Evolutionary conservation across 2,888 invertebrate genomes (phyloP).

Genomic region (Xylocampa areola): DNA sequence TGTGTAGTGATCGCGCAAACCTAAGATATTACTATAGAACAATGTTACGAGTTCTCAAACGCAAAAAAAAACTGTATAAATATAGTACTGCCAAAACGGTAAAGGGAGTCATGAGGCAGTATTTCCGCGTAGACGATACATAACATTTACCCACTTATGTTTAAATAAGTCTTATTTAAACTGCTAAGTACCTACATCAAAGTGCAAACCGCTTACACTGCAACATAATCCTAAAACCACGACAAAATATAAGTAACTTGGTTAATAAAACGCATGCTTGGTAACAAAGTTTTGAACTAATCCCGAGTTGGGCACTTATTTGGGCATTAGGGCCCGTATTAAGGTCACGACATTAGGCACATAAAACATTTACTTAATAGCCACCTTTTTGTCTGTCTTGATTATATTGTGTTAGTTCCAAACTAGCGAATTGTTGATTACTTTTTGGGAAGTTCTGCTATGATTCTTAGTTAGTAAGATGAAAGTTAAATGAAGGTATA

Average conservation of each 20-base stretch:
- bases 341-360: constrained; percentile 42
- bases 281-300: constrained; percentile 54
- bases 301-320: constrained; percentile 54
- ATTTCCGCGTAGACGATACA: too few species aligned
- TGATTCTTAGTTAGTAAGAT: constrained; percentile 11
- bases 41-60: too few species aligned
- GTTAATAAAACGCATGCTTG: constrained; percentile 55
- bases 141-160: too few species aligned
- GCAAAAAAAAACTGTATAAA: too few species aligned
- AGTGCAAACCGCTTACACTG: constrained; percentile 4
- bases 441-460: constrained; percentile 19
- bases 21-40: too few species aligned
- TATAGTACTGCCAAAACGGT: too few species aligned
- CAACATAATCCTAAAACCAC: constrained; percentile 32
- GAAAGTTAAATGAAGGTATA: neutral
- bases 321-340: constrained; percentile 41
- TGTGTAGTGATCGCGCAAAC: too few species aligned
- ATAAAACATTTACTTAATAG: constrained; percentile 58
- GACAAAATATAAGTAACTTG: constrained; percentile 46
- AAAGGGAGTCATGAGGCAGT: too few species aligned
- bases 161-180: too few species aligned
- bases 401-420: constrained; percentile 43
- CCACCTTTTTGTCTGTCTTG: constrained; percentile 53
- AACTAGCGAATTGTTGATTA: constrained; percentile 35
- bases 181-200: neutral